Percentiles rank a stretch among this genome's conserved stretches.
These are phyloP conservation scores for Zoroaster sp. DNA, from an alignment of 53 echinoderm and acorn worm genomes.

Conservation along the genomic window DNA sequence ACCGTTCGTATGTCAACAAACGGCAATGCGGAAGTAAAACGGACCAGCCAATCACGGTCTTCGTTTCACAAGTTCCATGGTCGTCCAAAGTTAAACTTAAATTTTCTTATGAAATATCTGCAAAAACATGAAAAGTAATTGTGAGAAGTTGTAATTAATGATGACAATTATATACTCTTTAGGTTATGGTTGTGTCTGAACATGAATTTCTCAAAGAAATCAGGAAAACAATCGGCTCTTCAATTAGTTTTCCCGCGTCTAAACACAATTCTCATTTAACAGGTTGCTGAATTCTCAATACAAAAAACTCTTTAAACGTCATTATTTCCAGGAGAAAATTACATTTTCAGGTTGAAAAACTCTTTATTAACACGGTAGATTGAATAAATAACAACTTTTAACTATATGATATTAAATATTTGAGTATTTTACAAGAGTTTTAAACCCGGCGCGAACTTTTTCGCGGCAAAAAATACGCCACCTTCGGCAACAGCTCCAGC, in stretches of 20 bases:
- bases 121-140: not conserved
- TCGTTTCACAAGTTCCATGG: constrained; percentile 17
- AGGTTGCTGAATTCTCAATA: not conserved
- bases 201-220: not conserved
- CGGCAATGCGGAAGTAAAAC: constrained; percentile 25
- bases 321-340: not conserved
- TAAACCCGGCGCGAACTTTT: constrained; percentile 58
- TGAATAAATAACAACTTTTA: not conserved
- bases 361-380: not conserved
- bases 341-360: not conserved
- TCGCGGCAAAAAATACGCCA: constrained; percentile 63
- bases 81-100: not conserved
- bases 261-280: too few relatives aligned
- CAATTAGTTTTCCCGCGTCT: constrained; percentile 9
- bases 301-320: not conserved
- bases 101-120: not conserved
- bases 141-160: not conserved
- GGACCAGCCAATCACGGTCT: constrained; percentile 26
- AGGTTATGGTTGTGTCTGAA: too few relatives aligned
- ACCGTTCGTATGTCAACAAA: constrained; percentile 33
- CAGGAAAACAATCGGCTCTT: not conserved
- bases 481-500: constrained; percentile 10
- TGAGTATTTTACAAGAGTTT: constrained; percentile 22
- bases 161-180: not conserved
- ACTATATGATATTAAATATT: not conserved